Conservation (phyloP, 1,140 invertebrate genomes). For the Frieseomelitta varia region DNA sequence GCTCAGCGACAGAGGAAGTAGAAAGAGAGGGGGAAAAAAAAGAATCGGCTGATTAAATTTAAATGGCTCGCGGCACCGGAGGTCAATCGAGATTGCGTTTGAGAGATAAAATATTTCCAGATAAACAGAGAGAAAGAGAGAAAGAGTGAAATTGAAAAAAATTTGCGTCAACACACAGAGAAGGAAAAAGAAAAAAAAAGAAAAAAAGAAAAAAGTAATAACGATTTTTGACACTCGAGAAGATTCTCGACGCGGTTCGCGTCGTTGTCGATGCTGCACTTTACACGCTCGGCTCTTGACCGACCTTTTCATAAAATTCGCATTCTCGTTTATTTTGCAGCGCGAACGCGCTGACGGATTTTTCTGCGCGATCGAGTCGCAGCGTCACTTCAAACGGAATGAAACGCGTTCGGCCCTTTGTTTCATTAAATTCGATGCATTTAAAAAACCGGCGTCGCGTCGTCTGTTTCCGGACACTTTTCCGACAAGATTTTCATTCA, state of each 20-base stretch:
- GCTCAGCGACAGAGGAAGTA: no score
- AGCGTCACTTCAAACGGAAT: background rate
- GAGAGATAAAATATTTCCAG: background rate
- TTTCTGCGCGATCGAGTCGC: background rate
- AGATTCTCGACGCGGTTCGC: background rate
- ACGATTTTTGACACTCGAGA: constrained; percentile 1
- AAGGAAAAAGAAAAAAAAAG: no score
- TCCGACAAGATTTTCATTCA: background rate
- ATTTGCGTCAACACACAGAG: background rate
- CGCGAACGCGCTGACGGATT: background rate
- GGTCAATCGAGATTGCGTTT: background rate
- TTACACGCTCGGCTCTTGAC: background rate
- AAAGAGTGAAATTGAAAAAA: background rate
- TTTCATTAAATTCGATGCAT: background rate
- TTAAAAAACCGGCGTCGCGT: background rate
- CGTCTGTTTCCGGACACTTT: no score
- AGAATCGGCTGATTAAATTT: constrained; percentile 33
- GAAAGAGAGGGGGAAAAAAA: no score
- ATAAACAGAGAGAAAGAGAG: background rate
- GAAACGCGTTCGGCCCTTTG: background rate
- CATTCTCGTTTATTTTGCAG: background rate
- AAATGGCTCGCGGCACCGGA: background rate
- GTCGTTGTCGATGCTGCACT: background rate
- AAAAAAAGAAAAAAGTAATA: background rate
- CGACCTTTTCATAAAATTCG: background rate